Evolutionary conservation across 37 sponge, comb jelly and placozoan species (phyloP), one percentile per base, ranked within the genome.

Genomic region (Ephydatia muelleri): DNA sequence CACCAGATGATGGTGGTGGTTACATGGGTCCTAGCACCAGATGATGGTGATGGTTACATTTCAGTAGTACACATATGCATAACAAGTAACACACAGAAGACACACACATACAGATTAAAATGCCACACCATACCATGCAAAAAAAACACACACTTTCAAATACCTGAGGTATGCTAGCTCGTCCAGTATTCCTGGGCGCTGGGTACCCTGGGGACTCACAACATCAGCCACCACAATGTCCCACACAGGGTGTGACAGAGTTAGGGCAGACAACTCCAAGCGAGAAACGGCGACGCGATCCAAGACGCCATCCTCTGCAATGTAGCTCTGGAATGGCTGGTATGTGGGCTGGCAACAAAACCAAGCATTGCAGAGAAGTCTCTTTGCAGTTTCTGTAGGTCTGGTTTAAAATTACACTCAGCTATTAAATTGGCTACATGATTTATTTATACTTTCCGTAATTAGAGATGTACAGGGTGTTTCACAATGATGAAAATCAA

Each of bases 211-310:
- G 48, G 93, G 87, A 33, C 78, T 84, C 34, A 87, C 79, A 38
- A 87, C 73, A 34, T 87, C 87, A 67, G 43, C 76, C 38, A 83
- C 76, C 13, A 92, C 80, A 0, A 88, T 89, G 31, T 88, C 86
- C 90, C 88, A 87, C 68, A 77, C 76, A 0, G 78, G 28, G 23
- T 81, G 80, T 27, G 82, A 75, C 19, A 25, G 33, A 36, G 80
- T 31, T 33, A 29, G 49, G 35, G 65, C 21, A 8, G 28, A 48
- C 26, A 37, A 33, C 39, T 86, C 80, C 74, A 71, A 75, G 70
- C 76, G 72, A 13, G 49, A 48, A 33, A 83, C 13, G 22, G 83
- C 77, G 37, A 82, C 49, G 3, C 78, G 28, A 31, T 88, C 78
- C 30, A n/a, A 27, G 13, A 82, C 31, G 0, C 72, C 70, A 76